These are phyloP conservation scores for Bos javanicus DNA, from an alignment of 2,113 vertebrate species.

Conservation along the genomic window DNA sequence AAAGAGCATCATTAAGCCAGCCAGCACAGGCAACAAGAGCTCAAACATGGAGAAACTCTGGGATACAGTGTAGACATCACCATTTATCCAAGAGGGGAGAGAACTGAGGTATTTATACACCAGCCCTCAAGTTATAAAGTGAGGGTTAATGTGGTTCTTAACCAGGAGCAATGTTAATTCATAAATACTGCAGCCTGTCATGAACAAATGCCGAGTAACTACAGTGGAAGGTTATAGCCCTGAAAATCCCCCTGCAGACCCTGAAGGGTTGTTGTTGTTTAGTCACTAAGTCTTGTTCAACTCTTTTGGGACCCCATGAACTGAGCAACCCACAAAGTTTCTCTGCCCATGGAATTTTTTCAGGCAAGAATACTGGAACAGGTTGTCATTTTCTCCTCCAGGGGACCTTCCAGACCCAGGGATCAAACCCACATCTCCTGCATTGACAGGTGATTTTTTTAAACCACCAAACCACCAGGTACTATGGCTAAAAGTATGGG, in stretches of 20 bases:
- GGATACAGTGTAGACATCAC: neutral
- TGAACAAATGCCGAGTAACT: neutral
- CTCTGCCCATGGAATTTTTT: neutral
- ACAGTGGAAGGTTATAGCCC: neutral
- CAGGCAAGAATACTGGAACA: neutral
- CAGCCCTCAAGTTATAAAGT: neutral
- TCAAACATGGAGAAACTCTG: neutral
- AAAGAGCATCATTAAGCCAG: neutral
- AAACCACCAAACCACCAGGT: neutral
- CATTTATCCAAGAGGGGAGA: neutral
- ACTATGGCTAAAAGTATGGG: neutral
- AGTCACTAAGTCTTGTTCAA: neutral
- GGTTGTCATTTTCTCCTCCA: neutral
- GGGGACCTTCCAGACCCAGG: neutral
- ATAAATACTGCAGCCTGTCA: neutral
- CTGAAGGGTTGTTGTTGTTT: neutral
- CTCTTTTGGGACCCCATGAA: neutral
- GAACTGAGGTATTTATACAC: neutral
- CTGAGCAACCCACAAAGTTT: neutral
- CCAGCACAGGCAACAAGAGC: neutral
- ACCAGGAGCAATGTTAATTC: neutral
- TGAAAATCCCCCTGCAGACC: neutral
- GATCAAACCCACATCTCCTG: neutral
- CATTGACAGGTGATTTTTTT: neutral
- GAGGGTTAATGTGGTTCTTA: neutral